phyloP scores from a whole-genome alignment of 2,113 vertebrate genomes.

The Propithecus coquereli region DNA sequence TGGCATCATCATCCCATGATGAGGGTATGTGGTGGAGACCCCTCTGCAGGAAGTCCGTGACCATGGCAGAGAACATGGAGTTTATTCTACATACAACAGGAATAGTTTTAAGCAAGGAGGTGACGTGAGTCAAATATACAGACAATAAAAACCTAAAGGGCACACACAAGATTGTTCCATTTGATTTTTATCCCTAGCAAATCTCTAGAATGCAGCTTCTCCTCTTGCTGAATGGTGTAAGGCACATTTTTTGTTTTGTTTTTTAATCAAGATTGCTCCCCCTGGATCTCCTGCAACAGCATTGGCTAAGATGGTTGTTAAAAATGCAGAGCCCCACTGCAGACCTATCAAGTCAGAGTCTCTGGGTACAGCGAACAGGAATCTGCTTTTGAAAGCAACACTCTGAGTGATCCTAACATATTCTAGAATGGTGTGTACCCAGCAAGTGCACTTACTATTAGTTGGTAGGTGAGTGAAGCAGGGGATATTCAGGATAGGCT shows the following conservation, averaged over 20 bases:
- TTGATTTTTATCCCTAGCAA: neutral
- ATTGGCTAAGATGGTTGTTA: neutral
- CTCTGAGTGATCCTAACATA: neutral
- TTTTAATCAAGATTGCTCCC: neutral
- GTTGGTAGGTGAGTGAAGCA: neutral
- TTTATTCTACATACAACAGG: neutral
- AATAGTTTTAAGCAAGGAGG: neutral
- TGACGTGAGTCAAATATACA: neutral
- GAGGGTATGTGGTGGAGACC: neutral
- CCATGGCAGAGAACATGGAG: neutral
- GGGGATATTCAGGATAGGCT: neutral
- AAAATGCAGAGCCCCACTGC: neutral
- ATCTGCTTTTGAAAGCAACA: neutral
- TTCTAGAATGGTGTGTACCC: fast-evolving
- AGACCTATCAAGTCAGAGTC: neutral
- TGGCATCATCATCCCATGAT: neutral
- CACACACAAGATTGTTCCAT: too few species aligned
- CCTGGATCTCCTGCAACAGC: neutral
- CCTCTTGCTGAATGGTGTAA: neutral
- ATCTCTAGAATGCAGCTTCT: neutral
- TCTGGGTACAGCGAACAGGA: neutral
- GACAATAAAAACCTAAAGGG: neutral
- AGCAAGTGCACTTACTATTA: neutral
- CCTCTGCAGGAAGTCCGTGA: neutral
- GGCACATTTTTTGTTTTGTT: neutral